A percentile compares a stretch with the other conserved stretches of the same genome.
Conservation (phyloP, 2,888 invertebrate species). For the Xestia rhomboidea region DNA sequence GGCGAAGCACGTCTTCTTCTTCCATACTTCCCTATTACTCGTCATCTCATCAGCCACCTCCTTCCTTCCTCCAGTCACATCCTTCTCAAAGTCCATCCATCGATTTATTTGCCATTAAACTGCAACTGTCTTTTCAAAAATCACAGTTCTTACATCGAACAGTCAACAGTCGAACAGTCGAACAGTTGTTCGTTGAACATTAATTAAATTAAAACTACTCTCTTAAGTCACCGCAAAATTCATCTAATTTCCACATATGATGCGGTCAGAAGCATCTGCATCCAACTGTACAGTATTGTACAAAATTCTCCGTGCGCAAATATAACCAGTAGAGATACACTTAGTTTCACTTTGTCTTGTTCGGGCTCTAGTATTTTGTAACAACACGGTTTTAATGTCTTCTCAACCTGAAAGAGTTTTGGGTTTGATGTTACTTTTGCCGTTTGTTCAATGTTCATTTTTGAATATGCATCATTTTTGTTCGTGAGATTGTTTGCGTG, state of each 20-base stretch:
- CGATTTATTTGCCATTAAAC: neutral
- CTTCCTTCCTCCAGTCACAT: neutral
- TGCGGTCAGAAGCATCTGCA: slow-evolving; percentile 15
- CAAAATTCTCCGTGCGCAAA: slow-evolving; percentile 54
- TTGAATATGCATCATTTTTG: neutral
- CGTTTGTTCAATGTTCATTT: slow-evolving; percentile 9
- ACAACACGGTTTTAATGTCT: slow-evolving; percentile 52
- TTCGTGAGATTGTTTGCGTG: neutral
- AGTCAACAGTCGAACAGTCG: no score
- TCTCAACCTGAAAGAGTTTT: slow-evolving; percentile 35
- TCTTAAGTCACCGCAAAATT: slow-evolving; percentile 5
- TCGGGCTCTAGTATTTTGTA: slow-evolving; percentile 40
- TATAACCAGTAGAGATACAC: slow-evolving; percentile 37
- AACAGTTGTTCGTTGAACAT: no score
- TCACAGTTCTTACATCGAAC: neutral
- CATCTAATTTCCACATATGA: neutral
- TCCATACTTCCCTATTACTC: neutral
- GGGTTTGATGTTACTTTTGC: slow-evolving; percentile 23
- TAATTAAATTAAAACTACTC: slow-evolving; percentile 21
- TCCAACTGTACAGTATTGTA: slow-evolving; percentile 51
- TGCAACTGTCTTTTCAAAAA: neutral
- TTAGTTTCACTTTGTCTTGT: slow-evolving; percentile 50
- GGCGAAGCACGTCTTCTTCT: neutral
- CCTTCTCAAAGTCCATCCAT: neutral
- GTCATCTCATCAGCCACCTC: neutral